Percentiles rank a stretch among this genome's conserved stretches.
Conservation (phyloP, 2,113 vertebrate species). For the Passer montanus region DNA sequence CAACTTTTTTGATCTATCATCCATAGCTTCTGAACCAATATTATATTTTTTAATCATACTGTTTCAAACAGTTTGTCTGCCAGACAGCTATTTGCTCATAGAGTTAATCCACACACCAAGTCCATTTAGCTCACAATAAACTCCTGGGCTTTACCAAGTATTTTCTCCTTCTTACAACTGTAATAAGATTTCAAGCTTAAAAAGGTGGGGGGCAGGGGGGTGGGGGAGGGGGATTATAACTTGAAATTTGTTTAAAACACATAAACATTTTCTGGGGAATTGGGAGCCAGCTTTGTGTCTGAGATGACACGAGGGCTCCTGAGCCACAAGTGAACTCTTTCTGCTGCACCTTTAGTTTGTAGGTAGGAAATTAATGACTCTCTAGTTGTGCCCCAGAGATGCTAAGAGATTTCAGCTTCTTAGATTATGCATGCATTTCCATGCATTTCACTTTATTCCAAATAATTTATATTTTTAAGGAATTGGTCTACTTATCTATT, state of each 20-base stretch:
- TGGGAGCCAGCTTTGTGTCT: not conserved
- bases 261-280: not conserved
- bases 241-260: not conserved
- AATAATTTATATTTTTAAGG: not conserved
- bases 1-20: not conserved
- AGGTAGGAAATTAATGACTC: not conserved
- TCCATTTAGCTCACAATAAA: not conserved
- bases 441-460: not conserved
- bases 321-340: not conserved
- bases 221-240: fast-evolving
- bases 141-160: not conserved
- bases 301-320: not conserved
- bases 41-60: not conserved
- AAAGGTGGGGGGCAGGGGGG: not conserved
- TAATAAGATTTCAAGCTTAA: not conserved
- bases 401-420: not conserved
- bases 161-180: not conserved
- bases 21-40: not conserved
- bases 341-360: not conserved
- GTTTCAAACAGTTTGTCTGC: not conserved
- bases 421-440: not conserved
- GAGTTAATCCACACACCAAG: not conserved
- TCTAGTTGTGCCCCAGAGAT: not conserved
- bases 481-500: not conserved
- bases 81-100: not conserved